These are phyloP conservation scores for Andrena haemorrhoa DNA, from an alignment of 2,888 invertebrate species.

Conservation along the genomic window DNA sequence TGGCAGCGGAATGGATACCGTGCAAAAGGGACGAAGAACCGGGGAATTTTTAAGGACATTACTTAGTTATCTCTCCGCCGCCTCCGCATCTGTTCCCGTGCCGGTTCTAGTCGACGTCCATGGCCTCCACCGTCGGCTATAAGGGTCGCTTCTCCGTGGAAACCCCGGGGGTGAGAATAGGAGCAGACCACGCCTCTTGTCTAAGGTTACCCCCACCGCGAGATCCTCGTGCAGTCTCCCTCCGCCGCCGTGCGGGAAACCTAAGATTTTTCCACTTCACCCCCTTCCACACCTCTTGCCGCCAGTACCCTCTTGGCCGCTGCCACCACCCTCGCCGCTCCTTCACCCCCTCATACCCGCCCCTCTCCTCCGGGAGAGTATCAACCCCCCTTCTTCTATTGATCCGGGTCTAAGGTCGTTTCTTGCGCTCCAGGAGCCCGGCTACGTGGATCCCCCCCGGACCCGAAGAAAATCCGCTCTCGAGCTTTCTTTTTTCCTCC, in stretches of 20 bases:
- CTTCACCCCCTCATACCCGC: slow-evolving; percentile 52
- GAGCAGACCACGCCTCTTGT: slow-evolving; percentile 84
- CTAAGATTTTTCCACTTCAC: slow-evolving; percentile 82
- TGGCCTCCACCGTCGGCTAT: slow-evolving; percentile 68
- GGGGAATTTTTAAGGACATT: slow-evolving; percentile 65
- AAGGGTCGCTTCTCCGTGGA: slow-evolving; percentile 75
- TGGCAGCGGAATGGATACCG: background rate
- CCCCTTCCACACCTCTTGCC: slow-evolving; percentile 65
- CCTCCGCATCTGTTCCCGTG: slow-evolving; percentile 65
- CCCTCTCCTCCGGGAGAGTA: slow-evolving; percentile 65
- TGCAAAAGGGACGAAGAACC: slow-evolving; percentile 23
- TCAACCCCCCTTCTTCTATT: slow-evolving; percentile 82
- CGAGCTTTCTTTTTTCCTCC: slow-evolving; percentile 46
- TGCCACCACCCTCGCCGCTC: slow-evolving; percentile 56
- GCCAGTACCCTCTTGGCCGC: slow-evolving; percentile 64
- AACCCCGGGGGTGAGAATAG: slow-evolving; percentile 74
- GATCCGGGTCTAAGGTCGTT: slow-evolving; percentile 82
- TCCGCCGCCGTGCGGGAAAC: slow-evolving; percentile 73
- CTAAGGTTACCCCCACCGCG: slow-evolving; percentile 83
- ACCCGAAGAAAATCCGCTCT: slow-evolving; percentile 55
- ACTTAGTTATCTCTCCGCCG: slow-evolving; percentile 63
- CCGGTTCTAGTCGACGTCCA: slow-evolving; percentile 70
- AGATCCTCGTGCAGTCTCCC: slow-evolving; percentile 66
- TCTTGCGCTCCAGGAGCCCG: slow-evolving; percentile 76
- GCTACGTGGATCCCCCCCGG: slow-evolving; percentile 60